These are phyloP conservation scores for Chironomus tepperi DNA, from an alignment of 1,140 invertebrate genomes.

Conservation along the genomic window DNA sequence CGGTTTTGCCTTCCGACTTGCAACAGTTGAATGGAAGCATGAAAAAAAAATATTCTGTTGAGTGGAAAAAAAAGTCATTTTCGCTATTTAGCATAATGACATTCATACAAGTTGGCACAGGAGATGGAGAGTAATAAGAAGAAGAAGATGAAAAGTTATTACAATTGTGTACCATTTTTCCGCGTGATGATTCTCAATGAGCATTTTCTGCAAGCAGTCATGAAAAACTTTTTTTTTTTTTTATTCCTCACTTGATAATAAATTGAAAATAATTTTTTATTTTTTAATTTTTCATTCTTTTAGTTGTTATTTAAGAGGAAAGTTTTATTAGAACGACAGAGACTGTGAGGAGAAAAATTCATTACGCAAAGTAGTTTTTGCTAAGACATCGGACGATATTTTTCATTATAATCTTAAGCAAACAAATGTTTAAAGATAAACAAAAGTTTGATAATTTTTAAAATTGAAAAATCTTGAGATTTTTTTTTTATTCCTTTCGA, in stretches of 20 bases:
- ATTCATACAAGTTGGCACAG: slow-evolving; percentile 21
- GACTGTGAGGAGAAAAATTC: neutral
- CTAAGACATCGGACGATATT: neutral
- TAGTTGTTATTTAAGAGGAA: too few species aligned
- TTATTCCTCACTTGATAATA: neutral
- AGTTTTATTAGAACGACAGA: neutral
- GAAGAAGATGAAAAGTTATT: neutral
- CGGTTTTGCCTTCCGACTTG: neutral
- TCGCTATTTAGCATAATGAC: slow-evolving; percentile 22
- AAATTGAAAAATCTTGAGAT: too few species aligned
- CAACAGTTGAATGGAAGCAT: neutral
- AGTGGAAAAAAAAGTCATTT: slow-evolving; percentile 8
- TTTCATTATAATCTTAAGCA: neutral
- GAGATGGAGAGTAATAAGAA: neutral
- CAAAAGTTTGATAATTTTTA: too few species aligned
- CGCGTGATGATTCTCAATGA: slow-evolving; percentile 7
- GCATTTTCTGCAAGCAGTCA: neutral
- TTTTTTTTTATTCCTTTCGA: too few species aligned
- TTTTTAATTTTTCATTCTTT: neutral
- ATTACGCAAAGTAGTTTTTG: neutral
- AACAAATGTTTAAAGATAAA: too few species aligned
- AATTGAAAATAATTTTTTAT: neutral
- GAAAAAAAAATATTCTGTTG: neutral
- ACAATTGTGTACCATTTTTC: neutral
- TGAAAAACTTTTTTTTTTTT: neutral